phyloP scores from a whole-genome alignment of 1,140 invertebrate genomes.

The Aphelenchoides besseyi region DNA sequence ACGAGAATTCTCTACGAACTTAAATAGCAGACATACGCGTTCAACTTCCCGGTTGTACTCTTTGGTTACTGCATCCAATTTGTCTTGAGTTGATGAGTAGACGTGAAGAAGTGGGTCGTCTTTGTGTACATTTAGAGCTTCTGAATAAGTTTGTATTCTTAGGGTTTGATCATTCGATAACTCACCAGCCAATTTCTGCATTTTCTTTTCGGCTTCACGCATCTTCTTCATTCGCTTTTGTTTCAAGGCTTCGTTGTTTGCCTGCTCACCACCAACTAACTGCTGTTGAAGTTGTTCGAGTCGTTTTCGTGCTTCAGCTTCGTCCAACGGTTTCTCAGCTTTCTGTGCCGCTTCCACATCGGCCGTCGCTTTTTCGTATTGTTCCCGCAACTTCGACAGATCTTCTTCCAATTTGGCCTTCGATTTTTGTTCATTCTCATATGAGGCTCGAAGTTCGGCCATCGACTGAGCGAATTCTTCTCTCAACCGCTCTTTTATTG shows the following conservation, averaged over 20 bases:
- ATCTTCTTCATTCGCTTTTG: conserved; percentile 70
- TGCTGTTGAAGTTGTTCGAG: conserved; percentile 72
- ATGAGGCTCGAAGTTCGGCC: conserved; percentile 66
- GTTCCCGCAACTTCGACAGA: conserved; percentile 66
- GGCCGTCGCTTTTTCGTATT: conserved; percentile 66
- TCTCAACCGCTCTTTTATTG: conserved; percentile 65
- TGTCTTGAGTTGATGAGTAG: conserved; percentile 76
- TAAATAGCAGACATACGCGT: conserved; percentile 66
- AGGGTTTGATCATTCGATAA: conserved; percentile 5
- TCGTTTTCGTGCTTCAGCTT: conserved; percentile 53
- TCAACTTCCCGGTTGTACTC: conserved; percentile 71
- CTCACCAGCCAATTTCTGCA: conserved; percentile 66
- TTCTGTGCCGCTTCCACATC: conserved; percentile 30
- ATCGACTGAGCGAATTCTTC: conserved; percentile 67
- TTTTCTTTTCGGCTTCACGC: conserved; percentile 71
- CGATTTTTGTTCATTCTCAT: conserved; percentile 68
- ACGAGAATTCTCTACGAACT: neutral
- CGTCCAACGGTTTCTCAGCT: conserved; percentile 36
- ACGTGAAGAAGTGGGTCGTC: conserved; percentile 71
- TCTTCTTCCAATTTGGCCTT: conserved; percentile 69
- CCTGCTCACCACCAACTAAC: conserved; percentile 77
- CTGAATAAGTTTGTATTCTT: conserved; percentile 37
- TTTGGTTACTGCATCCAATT: conserved; percentile 73
- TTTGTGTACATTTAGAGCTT: conserved; percentile 72
- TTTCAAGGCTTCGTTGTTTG: conserved; percentile 70